These are phyloP conservation scores for Thereva nobilitata DNA, from an alignment of 2,888 invertebrate species.

Conservation along the genomic window DNA sequence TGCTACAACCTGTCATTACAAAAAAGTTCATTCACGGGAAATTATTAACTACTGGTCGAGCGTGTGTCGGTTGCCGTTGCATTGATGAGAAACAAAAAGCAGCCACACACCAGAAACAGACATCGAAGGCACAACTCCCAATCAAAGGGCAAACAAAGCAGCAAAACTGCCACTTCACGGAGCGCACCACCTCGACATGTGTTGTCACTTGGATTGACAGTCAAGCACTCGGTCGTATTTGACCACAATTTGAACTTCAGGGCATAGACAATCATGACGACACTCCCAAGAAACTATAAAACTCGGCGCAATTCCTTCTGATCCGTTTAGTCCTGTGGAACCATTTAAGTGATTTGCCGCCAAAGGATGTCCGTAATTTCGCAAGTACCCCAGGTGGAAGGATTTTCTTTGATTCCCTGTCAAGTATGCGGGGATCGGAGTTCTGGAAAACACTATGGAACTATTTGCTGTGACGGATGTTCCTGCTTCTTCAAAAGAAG, in stretches of 20 bases:
- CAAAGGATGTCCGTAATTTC: background rate
- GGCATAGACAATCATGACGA: constrained; percentile 3
- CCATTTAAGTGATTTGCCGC: background rate
- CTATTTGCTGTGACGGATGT: constrained; percentile 85
- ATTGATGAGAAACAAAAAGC: too few species aligned
- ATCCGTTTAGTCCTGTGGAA: too few species aligned
- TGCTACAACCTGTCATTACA: too few species aligned
- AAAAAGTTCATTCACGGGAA: too few species aligned
- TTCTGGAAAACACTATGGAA: constrained; percentile 83
- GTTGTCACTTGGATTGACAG: constrained; percentile 29
- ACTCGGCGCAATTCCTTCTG: background rate
- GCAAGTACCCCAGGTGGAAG: constrained; percentile 22
- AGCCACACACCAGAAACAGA: too few species aligned
- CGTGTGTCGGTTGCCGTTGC: too few species aligned
- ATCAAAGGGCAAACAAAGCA: constrained; percentile 22
- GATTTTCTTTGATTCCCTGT: constrained; percentile 62
- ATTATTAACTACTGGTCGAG: too few species aligned
- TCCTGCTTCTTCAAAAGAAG: constrained; percentile 89
- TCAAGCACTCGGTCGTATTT: constrained; percentile 23
- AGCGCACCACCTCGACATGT: constrained; percentile 16
- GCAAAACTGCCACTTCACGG: constrained; percentile 21
- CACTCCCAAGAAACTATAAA: constrained; percentile 20
- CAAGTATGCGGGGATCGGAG: constrained; percentile 82
- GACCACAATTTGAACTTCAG: constrained; percentile 17
- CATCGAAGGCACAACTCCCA: constrained; percentile 8